phyloP scores from a whole-genome alignment of 2,797 vertebrate genomes.

The Rallus crepitans region DNA sequence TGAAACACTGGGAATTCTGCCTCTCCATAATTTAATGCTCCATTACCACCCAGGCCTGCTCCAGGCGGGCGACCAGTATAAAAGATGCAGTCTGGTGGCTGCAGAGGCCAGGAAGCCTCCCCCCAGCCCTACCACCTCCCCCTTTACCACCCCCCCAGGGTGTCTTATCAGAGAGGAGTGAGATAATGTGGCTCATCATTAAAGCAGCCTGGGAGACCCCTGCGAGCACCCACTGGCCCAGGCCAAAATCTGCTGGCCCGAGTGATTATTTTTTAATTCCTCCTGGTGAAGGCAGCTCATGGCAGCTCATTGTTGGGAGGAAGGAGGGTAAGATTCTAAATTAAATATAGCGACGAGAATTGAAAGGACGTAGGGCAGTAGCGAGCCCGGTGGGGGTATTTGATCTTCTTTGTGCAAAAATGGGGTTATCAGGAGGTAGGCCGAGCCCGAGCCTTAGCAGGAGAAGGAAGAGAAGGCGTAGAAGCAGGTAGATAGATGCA shows the following conservation, averaged over 20 bases:
- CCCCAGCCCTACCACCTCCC: background rate
- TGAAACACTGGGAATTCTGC: background rate
- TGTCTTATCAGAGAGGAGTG: background rate
- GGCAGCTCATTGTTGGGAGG: background rate
- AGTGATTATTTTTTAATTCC: background rate
- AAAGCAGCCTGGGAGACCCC: background rate
- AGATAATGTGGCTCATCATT: background rate
- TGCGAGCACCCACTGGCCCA: accelerated
- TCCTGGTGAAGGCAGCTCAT: background rate
- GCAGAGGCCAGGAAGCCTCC: background rate
- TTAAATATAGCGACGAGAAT: background rate
- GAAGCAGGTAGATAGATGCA: background rate
- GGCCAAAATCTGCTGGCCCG: background rate
- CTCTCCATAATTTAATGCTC: background rate
- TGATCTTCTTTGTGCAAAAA: background rate
- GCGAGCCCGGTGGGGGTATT: accelerated
- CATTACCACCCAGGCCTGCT: background rate
- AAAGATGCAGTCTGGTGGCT: background rate
- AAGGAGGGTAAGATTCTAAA: background rate
- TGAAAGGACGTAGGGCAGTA: background rate
- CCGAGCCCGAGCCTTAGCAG: background rate
- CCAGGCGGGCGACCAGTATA: background rate
- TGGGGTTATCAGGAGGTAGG: background rate
- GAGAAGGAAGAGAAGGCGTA: background rate
- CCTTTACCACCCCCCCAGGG: background rate